These are phyloP conservation scores for Eledona agricola DNA, from an alignment of 2,888 invertebrate genomes.

Conservation along the genomic window DNA sequence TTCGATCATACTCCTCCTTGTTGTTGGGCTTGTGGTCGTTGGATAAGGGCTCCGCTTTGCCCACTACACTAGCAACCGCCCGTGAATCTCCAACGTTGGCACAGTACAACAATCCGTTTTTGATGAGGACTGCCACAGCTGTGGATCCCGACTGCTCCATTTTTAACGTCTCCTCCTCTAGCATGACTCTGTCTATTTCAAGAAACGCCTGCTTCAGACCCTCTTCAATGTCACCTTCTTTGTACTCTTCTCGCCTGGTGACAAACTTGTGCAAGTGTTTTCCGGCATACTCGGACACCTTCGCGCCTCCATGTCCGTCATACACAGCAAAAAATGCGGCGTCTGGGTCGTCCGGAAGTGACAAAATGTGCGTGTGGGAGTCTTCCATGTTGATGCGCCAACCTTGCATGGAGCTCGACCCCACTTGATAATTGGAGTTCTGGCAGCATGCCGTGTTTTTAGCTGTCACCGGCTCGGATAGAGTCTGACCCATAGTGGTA, in stretches of 20 bases:
- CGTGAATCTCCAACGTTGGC: conserved; percentile 98
- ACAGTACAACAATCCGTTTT: conserved; percentile 87
- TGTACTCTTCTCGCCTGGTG: conserved; percentile 82
- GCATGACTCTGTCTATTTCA: conserved; percentile 92
- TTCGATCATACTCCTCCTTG: conserved; percentile 81
- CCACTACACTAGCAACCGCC: conserved; percentile 88
- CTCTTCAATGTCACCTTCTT: conserved; percentile 81
- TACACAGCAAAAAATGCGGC: conserved; percentile 96
- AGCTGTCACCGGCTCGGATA: conserved; percentile 95
- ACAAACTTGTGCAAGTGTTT: conserved; percentile 94
- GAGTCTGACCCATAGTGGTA: conserved; percentile 89
- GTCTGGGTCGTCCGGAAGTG: conserved; percentile 90
- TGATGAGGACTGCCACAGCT: conserved; percentile 85
- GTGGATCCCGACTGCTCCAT: conserved; percentile 96
- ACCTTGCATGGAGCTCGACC: conserved; percentile 99
- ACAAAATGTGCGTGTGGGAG: conserved; percentile 94
- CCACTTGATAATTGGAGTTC: conserved; percentile 78
- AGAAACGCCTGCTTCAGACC: conserved; percentile 84
- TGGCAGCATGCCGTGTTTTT: conserved; percentile 86
- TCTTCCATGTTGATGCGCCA: conserved; percentile 99
- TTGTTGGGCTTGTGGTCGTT: conserved; percentile 97
- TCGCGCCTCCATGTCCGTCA: conserved; percentile 89
- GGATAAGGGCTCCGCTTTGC: conserved; percentile 79
- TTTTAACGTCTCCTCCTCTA: conserved; percentile 84
- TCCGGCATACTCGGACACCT: conserved; percentile 87